Evolutionary conservation across 2,888 invertebrate species (phyloP).

Genomic region (Polydrusus pterygomalis): DNA sequence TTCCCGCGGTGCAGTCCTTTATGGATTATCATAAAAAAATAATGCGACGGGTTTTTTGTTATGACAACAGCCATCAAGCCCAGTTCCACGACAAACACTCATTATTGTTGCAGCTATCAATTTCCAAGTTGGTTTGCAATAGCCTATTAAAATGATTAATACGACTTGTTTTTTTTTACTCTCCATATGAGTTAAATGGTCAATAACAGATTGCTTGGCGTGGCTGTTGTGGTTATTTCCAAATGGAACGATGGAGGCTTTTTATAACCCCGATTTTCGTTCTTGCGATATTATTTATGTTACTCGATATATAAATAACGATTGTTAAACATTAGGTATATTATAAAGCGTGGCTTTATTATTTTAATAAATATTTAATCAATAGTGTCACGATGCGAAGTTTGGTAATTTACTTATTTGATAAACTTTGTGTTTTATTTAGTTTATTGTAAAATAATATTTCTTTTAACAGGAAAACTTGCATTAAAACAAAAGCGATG

Average conservation of each 20-base stretch:
- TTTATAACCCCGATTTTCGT: background rate
- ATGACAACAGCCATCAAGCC: slow-evolving; percentile 66
- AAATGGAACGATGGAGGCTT: background rate
- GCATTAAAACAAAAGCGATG: no score
- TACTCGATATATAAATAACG: no score
- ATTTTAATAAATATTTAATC: no score
- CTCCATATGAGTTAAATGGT: slow-evolving; percentile 43
- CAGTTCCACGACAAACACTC: slow-evolving; percentile 68
- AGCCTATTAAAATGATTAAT: slow-evolving; percentile 71
- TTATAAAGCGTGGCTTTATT: no score
- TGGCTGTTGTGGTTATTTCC: slow-evolving; percentile 20
- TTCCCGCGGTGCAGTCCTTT: slow-evolving; percentile 34
- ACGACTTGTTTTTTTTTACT: slow-evolving; percentile 66
- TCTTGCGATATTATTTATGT: background rate
- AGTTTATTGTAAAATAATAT: no score
- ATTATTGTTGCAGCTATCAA: slow-evolving; percentile 69
- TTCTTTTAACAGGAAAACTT: no score
- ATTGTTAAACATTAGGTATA: no score
- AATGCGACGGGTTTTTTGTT: slow-evolving; percentile 63
- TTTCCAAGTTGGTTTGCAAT: slow-evolving; percentile 66
- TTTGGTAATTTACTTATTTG: no score
- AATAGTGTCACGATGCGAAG: no score
- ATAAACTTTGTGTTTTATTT: no score
- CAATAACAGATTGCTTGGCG: slow-evolving; percentile 38
- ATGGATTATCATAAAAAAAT: slow-evolving; percentile 60